Base-by-base conservation (phyloP, 2,113 vertebrate species). In the Corydoras sp. region DNA sequence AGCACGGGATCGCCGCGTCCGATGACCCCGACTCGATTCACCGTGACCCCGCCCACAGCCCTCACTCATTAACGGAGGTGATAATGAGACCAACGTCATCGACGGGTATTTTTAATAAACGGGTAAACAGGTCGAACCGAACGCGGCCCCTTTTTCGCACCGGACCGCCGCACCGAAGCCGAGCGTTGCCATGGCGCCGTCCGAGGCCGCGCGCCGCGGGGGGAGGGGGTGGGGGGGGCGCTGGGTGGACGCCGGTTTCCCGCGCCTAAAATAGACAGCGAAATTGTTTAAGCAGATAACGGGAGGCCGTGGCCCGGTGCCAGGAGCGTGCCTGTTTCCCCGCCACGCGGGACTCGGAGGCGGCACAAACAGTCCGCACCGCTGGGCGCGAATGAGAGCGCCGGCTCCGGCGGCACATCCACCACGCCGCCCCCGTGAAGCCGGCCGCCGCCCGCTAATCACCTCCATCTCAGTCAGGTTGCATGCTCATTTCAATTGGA, bases 251-350 rank as follows among this genome's bases (percentile, higher is more conserved):
- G 76, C 48, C 51, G 80, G 75, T 84, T 84, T 77, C 83, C 81
- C 80, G 79, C 78, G 85, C 86, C 85, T 87, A 83, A 88, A 89
- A 90, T 88, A 90, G 84, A 77, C 75, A 76, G 73, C 81, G 85
- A 88, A 74, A 90, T 88, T 85, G 86, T 86, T 87, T 88, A 86
- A 90, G 88, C 83, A 84, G 85, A 89, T 88, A 89, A 90, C 83
- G 72, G 79, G 79, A 79, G 75, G 83, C 80, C 77, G 80, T 88
- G 88, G 86, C 82, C 64, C 76, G 75, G 73, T 60, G 86, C 87
- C 88, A 90, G 79, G 79, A 88, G 85, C 76, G 71, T 87, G 87
- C 85, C 85, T 81, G 58, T 55, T 64, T 59, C 73, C 61, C 32
- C 70, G 80, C 83, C 86, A 85, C 86, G 83, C 83, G 83, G 85